Evolutionary conservation across 2,113 vertebrate genomes (phyloP).

Genomic region (Macrotis lagotis): DNA sequence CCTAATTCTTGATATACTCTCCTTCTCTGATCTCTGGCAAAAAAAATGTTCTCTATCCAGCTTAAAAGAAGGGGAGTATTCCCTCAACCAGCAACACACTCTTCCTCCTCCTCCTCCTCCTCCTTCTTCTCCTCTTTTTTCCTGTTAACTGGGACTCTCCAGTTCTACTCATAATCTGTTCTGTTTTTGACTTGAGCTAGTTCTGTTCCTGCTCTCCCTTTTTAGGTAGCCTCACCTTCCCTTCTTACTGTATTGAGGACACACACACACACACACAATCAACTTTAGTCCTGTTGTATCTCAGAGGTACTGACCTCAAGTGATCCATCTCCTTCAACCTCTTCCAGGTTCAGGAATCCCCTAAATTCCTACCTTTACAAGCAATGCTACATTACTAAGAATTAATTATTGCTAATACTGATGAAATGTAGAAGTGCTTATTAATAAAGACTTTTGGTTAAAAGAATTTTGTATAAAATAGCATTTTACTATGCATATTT

Average conservation of each 20-base stretch:
- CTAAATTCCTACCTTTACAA: background rate
- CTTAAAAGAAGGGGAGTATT: background rate
- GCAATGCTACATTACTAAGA: background rate
- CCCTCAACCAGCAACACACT: background rate
- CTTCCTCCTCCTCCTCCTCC: background rate
- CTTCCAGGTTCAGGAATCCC: background rate
- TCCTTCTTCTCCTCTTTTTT: too few relatives aligned
- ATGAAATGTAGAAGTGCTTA: slow-evolving; percentile 30
- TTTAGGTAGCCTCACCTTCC: background rate
- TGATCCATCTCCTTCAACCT: background rate
- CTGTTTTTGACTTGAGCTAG: background rate
- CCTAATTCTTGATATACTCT: background rate
- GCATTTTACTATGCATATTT: background rate
- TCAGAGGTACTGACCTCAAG: background rate
- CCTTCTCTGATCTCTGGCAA: background rate
- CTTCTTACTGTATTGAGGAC: background rate
- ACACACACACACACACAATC: background rate
- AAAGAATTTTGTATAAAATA: slow-evolving; percentile 38
- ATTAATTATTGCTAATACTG: background rate
- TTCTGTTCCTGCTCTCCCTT: background rate
- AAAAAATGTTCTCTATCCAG: background rate
- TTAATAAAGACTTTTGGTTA: slow-evolving; percentile 10
- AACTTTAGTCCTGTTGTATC: background rate
- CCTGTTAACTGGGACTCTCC: background rate
- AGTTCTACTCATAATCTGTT: background rate